A percentile compares a stretch with the other conserved stretches of the same genome.
Conservation (phyloP, 2,113 vertebrate genomes). For the Daphoenositta chrysoptera region DNA sequence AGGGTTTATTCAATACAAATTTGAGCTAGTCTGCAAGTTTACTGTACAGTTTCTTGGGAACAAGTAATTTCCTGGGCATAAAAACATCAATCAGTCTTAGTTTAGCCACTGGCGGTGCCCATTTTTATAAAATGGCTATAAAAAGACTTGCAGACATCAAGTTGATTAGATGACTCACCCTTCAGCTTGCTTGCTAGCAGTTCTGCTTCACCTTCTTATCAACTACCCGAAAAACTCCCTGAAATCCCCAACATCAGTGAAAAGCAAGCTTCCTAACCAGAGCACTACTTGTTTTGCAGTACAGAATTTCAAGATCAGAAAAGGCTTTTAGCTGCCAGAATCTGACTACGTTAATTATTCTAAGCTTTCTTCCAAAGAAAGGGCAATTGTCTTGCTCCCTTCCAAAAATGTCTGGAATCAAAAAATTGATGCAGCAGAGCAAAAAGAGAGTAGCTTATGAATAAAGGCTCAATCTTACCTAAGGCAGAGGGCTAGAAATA, state of each 20-base stretch:
- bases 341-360: neutral
- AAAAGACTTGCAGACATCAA: neutral
- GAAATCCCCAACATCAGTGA: neutral
- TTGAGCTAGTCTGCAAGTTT: neutral
- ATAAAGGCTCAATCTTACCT: neutral
- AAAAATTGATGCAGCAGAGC: neutral
- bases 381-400: neutral
- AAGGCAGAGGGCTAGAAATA: neutral
- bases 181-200: neutral
- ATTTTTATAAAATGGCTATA: neutral
- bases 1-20: neutral
- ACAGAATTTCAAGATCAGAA: neutral
- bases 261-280: neutral
- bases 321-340: neutral
- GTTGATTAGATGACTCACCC: neutral
- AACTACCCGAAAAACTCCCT: neutral
- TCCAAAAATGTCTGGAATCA: neutral
- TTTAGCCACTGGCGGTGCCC: neutral
- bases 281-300: neutral
- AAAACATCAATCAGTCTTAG: neutral
- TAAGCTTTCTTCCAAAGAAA: neutral
- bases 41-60: neutral
- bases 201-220: neutral
- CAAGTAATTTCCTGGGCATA: neutral
- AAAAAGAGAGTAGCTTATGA: neutral